phyloP scores from a whole-genome alignment of 1,140 invertebrate genomes.

The Pogonomyrmex californicus region DNA sequence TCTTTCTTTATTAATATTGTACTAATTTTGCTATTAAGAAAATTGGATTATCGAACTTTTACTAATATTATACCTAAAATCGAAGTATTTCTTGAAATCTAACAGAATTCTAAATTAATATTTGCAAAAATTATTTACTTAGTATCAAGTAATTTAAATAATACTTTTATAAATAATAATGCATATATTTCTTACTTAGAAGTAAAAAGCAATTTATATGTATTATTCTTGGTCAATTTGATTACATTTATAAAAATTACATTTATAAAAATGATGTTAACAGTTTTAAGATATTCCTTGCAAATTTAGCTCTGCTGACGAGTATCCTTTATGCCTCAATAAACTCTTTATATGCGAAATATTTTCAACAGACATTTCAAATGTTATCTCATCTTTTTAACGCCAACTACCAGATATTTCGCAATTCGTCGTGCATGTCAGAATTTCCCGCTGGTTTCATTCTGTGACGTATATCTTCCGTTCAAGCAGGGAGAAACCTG shows the following conservation, averaged over 20 bases:
- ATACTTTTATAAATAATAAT: background rate
- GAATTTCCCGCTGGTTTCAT: constrained; percentile 25
- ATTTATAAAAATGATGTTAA: background rate
- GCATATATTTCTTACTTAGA: background rate
- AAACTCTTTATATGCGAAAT: constrained; percentile 13
- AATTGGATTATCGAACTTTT: background rate
- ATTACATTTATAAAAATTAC: background rate
- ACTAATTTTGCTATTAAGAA: background rate
- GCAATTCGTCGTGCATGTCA: constrained; percentile 25
- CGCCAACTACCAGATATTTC: background rate
- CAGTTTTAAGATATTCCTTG: background rate
- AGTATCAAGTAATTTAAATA: background rate
- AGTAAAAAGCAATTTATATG: background rate
- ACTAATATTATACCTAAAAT: background rate
- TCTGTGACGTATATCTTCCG: constrained; percentile 7
- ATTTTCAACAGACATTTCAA: constrained; percentile 29
- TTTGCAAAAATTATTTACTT: background rate
- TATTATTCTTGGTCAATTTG: background rate
- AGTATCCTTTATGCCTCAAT: constrained; percentile 31
- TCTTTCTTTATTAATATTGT: background rate
- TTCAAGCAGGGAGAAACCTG: background rate
- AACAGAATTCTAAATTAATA: background rate
- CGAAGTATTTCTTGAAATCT: background rate
- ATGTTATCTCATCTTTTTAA: constrained; percentile 14
- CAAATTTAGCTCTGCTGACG: background rate